These are phyloP conservation scores for Oreocharis arfaki DNA, from an alignment of 2,113 vertebrate species.

Conservation along the genomic window DNA sequence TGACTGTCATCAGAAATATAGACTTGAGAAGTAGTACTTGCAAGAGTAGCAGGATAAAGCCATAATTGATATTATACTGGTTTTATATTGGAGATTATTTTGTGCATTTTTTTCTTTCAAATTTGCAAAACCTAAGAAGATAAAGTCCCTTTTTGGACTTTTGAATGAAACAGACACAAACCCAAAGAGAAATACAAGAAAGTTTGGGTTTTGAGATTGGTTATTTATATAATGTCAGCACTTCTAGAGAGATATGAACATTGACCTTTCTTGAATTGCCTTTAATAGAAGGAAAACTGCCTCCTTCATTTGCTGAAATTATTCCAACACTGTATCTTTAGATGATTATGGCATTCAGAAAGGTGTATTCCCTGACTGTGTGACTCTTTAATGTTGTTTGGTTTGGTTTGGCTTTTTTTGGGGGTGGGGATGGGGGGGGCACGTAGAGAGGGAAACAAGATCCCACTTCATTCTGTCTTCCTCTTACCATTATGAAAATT, in stretches of 20 bases:
- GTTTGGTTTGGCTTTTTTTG: neutral
- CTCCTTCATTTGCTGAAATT: neutral
- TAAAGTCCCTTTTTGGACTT: neutral
- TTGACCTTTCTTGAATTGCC: neutral
- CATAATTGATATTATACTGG: neutral
- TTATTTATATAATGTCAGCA: neutral
- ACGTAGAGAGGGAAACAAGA: neutral
- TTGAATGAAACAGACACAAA: neutral
- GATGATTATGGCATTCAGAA: neutral
- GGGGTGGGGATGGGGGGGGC: too few species aligned
- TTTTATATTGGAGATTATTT: neutral
- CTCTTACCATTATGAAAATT: neutral
- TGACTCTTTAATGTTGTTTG: neutral
- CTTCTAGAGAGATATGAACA: accelerated
- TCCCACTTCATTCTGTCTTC: neutral
- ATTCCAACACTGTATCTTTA: neutral
- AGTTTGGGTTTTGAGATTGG: neutral
- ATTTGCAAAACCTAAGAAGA: neutral
- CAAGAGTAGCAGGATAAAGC: neutral
- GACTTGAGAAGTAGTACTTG: neutral
- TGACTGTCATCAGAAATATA: neutral
- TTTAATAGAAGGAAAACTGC: neutral
- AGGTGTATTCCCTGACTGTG: neutral
- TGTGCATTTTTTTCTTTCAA: neutral
- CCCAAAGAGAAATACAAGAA: neutral